These are phyloP conservation scores for Pheosia gnoma DNA, from an alignment of 2,888 invertebrate genomes.

Conservation along the genomic window DNA sequence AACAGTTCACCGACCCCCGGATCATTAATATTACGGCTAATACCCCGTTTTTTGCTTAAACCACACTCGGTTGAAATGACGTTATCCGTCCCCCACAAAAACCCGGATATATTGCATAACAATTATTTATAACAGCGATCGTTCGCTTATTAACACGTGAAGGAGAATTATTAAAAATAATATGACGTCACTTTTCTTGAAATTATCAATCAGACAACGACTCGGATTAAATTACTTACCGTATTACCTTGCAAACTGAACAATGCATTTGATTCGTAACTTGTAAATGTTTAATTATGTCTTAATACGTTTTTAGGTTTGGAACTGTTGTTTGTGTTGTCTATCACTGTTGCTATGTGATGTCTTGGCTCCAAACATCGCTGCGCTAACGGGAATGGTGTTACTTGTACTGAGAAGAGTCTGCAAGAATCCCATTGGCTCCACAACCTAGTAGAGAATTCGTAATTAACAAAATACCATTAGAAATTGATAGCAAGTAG, in stretches of 20 bases:
- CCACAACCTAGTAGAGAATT: too few relatives aligned
- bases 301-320: too few relatives aligned
- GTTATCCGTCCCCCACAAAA: slow-evolving; percentile 52
- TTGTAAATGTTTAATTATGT: too few relatives aligned
- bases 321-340: too few relatives aligned
- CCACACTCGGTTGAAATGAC: slow-evolving; percentile 48
- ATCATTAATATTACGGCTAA: slow-evolving; percentile 42
- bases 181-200: not conserved
- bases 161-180: slow-evolving; percentile 18
- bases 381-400: too few relatives aligned
- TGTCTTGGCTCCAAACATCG: too few relatives aligned
- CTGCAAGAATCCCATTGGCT: too few relatives aligned
- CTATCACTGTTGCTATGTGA: too few relatives aligned
- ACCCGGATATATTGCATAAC: slow-evolving; percentile 52
- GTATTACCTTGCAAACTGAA: too few relatives aligned
- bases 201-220: not conserved
- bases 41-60: slow-evolving; percentile 46
- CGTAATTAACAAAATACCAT: not conserved
- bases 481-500: not conserved
- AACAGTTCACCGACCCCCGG: slow-evolving; percentile 36
- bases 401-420: not conserved
- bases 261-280: too few relatives aligned
- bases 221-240: not conserved
- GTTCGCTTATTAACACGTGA: slow-evolving; percentile 29
- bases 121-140: slow-evolving; percentile 40